Evolutionary conservation across 2,113 vertebrate genomes (phyloP), one percentile per base, ranked within the genome.

Genomic region (Chrysemys picta): DNA sequence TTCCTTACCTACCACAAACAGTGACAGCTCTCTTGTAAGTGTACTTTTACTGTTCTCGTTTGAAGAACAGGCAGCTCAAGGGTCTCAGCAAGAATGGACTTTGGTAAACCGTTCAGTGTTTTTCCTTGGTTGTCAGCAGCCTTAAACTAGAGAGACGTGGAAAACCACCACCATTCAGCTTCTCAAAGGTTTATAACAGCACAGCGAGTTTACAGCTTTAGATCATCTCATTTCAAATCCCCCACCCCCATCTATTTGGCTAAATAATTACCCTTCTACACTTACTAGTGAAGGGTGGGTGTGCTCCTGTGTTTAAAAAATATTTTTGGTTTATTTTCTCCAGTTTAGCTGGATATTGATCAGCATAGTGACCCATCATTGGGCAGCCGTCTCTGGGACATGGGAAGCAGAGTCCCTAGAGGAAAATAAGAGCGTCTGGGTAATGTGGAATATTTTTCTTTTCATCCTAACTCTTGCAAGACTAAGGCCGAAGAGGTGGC

Each of bases 351-450:
- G 83, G 35, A 88, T 97, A 98, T 96, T 88, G 97, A 84, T 98
- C 97, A 84, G 98, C 97, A 47, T 97, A 97, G 92, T 98, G 97
- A 17, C 98, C 98, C 98, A 98, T 98, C 85, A 93, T 90, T 6
- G 98, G 97, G 12, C 98, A 98, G 22, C 93, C 96, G 72, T 94
- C 91, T 45, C 5, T n/a, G 38, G 97, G 85, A 88, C 98, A 98
- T 14, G 92, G 96, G 89, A 97, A 98, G 17, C 97, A 98, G 6
- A 50, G 17, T 91, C 97, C 96, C 98, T 98, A 79, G 87, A 89
- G 91, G 96, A 97, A 25, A n/a, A 50, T 79, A 79, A 80, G 53
- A 69, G 65, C 65, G 2, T 38, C 65, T 69, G 19, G 65, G 35
- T 69, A 69, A 69, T 38, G 35, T n/a, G 65, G 65, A n/a, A 38